Conservation (phyloP, 2,797 vertebrate species). For the Scarus forsteni region DNA sequence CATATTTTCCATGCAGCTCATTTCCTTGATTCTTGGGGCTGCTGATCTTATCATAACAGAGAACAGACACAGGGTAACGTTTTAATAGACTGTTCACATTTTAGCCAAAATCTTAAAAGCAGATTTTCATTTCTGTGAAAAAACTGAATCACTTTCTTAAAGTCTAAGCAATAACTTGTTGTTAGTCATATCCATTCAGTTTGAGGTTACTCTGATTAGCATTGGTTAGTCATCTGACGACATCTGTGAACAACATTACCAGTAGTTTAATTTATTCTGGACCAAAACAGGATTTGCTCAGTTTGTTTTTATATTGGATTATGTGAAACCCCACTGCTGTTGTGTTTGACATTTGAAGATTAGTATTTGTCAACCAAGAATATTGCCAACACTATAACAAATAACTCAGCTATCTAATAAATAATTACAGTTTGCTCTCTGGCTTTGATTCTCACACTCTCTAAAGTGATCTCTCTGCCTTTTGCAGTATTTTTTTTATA, state of each 20-base stretch:
- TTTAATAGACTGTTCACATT: constrained; percentile 24
- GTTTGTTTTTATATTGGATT: not conserved
- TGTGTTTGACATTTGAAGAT: constrained; percentile 6
- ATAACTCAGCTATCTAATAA: not conserved
- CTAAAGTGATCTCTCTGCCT: too few relatives aligned
- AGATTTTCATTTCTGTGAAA: constrained; percentile 33
- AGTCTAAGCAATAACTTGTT: constrained; percentile 18
- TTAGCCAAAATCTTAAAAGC: constrained; percentile 23
- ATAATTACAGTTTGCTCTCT: not conserved
- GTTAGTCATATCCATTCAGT: constrained; percentile 6
- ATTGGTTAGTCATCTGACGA: constrained; percentile 4
- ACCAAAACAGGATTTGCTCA: not conserved
- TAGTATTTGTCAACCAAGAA: not conserved
- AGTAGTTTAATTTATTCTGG: constrained; percentile 1
- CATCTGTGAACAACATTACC: not conserved
- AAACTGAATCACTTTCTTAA: constrained; percentile 4
- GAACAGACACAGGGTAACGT: constrained; percentile 24
- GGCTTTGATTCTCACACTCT: not conserved
- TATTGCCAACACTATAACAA: not conserved
- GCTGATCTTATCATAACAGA: constrained; percentile 34
- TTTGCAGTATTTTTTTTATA: too few relatives aligned
- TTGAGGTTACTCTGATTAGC: not conserved
- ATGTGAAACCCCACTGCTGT: not conserved
- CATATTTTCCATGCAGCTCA: constrained; percentile 18
- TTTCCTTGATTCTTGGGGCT: constrained; percentile 21